These are phyloP conservation scores for Ctenodactylus gundi DNA, from an alignment of 2,113 vertebrate species.

Conservation along the genomic window DNA sequence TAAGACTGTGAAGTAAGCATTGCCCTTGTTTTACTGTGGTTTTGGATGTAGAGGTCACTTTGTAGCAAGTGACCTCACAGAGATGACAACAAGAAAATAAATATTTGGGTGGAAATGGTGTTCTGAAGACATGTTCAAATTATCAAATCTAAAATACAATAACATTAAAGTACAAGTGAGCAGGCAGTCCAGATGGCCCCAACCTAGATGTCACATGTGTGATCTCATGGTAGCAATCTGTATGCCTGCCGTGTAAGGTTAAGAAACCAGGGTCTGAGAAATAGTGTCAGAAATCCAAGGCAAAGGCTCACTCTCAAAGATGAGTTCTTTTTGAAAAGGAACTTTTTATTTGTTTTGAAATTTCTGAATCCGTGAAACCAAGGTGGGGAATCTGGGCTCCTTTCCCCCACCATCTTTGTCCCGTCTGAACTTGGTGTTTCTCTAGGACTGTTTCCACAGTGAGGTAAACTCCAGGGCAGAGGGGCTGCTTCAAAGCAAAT, in stretches of 20 bases:
- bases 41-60: slow-evolving; percentile 22
- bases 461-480: slow-evolving; percentile 76
- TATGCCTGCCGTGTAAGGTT: neutral
- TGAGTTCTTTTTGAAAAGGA: slow-evolving; percentile 36
- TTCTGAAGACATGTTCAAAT: slow-evolving; percentile 65
- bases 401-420: neutral
- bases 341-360: slow-evolving; percentile 61
- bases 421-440: slow-evolving; percentile 47
- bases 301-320: slow-evolving; percentile 31
- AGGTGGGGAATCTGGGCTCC: slow-evolving; percentile 57
- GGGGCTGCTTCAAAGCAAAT: slow-evolving; percentile 79
- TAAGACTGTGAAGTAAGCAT: neutral
- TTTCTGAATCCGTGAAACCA: slow-evolving; percentile 37
- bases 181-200: neutral
- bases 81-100: neutral
- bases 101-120: slow-evolving; percentile 55
- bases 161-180: neutral
- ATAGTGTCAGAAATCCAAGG: neutral
- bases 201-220: neutral
- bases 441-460: slow-evolving; percentile 41
- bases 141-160: slow-evolving; percentile 2
- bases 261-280: neutral
- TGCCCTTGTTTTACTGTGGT: neutral
- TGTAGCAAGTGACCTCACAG: neutral
- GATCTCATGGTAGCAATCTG: slow-evolving; percentile 31